phyloP scores from a whole-genome alignment of 2,888 invertebrate genomes.

The Thysanoteuthis rhombus region DNA sequence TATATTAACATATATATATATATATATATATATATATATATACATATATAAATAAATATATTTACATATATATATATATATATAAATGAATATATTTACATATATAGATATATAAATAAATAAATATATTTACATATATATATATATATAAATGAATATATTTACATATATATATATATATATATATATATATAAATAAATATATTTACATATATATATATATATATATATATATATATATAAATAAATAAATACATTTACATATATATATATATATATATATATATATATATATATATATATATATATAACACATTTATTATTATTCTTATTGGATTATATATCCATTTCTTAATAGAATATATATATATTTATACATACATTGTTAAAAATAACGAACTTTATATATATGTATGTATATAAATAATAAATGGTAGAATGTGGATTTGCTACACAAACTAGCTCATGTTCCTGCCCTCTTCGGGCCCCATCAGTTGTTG shows the following conservation, averaged over 20 bases:
- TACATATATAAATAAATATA: background rate
- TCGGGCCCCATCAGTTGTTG: too few species aligned
- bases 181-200: background rate
- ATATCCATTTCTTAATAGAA: too few species aligned
- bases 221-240: conserved; percentile 14
- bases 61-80: background rate
- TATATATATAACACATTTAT: too few species aligned
- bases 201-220: background rate
- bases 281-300: background rate
- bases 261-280: background rate
- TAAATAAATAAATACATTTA: background rate
- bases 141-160: background rate
- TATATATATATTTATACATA: too few species aligned
- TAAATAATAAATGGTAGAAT: too few species aligned
- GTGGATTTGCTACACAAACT: too few species aligned
- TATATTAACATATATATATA: background rate
- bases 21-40: background rate
- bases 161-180: background rate
- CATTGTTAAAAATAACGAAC: too few species aligned
- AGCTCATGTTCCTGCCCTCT: too few species aligned
- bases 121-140: background rate
- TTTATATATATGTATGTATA: too few species aligned
- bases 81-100: background rate
- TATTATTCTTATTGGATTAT: too few species aligned
- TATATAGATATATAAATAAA: background rate